These are phyloP conservation scores for Arge pagana DNA, from an alignment of 2,888 invertebrate species.

Conservation along the genomic window DNA sequence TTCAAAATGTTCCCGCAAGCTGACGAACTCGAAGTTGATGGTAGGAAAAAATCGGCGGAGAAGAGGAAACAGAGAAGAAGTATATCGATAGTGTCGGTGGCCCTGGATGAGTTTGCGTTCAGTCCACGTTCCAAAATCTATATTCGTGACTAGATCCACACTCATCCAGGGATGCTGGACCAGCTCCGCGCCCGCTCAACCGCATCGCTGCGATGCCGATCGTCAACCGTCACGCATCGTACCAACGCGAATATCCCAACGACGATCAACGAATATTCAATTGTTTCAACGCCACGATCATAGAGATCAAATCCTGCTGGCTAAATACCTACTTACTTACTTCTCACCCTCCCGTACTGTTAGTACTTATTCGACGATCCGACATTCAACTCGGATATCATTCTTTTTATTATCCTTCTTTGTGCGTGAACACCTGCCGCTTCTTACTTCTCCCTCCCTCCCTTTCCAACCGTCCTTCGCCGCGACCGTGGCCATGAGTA, in stretches of 20 bases:
- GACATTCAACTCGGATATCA: too few species aligned
- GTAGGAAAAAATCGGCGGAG: slow-evolving; percentile 2
- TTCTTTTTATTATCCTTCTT: slow-evolving; percentile 50
- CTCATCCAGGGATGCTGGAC: slow-evolving; percentile 73
- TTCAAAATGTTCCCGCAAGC: slow-evolving; percentile 11
- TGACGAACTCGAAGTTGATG: slow-evolving; percentile 9
- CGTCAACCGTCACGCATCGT: too few species aligned
- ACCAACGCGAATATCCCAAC: too few species aligned
- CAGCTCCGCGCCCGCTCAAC: too few species aligned
- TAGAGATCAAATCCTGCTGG: too few species aligned
- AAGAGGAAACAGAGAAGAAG: slow-evolving; percentile 14
- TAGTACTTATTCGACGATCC: too few species aligned
- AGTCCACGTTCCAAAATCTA: slow-evolving; percentile 67
- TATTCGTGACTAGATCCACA: slow-evolving; percentile 80
- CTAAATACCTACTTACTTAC: too few species aligned
- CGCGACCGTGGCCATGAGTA: slow-evolving; percentile 34
- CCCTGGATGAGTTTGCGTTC: slow-evolving; percentile 74
- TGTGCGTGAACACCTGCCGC: slow-evolving; percentile 51
- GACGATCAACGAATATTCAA: too few species aligned
- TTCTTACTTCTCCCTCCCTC: too few species aligned
- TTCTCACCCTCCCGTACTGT: too few species aligned
- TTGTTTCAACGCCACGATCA: too few species aligned
- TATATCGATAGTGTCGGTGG: slow-evolving; percentile 34
- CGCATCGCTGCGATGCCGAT: too few species aligned
- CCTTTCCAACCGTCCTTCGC: slow-evolving; percentile 39